A percentile compares a stretch with the other conserved stretches of the same genome.
Evolutionary conservation across 2,113 vertebrate genomes (phyloP).

Genomic region (Mustela lutreola): DNA sequence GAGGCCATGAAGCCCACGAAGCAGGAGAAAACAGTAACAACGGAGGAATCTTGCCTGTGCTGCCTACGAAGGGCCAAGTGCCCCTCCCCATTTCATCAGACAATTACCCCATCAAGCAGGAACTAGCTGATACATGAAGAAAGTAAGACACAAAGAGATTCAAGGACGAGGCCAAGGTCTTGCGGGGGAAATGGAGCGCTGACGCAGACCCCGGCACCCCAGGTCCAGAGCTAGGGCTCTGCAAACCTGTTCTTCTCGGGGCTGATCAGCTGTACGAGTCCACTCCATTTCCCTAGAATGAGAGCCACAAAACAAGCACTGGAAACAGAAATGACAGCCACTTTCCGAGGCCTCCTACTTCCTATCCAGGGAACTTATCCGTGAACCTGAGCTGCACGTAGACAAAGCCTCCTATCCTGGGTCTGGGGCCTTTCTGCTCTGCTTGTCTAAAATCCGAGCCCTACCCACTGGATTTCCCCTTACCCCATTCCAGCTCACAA

Average conservation of each 20-base stretch:
- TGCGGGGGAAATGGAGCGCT: accelerated
- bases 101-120: neutral
- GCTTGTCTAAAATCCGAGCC: neutral
- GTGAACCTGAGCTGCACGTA: accelerated
- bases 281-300: neutral
- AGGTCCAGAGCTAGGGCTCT: too few relatives aligned
- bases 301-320: neutral
- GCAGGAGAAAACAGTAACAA: neutral
- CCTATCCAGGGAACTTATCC: neutral
- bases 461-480: neutral
- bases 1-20: neutral
- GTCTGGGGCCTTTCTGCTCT: neutral
- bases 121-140: accelerated
- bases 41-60: neutral
- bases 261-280: neutral
- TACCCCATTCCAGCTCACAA: neutral
- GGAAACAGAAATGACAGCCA: neutral
- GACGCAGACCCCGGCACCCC: accelerated
- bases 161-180: neutral
- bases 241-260: accelerated
- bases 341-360: neutral
- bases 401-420: neutral
- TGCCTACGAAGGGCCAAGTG: neutral
- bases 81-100: neutral
- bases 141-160: neutral